Conservation (phyloP, 1,140 invertebrate genomes). For the Zaprionus ornatus region DNA sequence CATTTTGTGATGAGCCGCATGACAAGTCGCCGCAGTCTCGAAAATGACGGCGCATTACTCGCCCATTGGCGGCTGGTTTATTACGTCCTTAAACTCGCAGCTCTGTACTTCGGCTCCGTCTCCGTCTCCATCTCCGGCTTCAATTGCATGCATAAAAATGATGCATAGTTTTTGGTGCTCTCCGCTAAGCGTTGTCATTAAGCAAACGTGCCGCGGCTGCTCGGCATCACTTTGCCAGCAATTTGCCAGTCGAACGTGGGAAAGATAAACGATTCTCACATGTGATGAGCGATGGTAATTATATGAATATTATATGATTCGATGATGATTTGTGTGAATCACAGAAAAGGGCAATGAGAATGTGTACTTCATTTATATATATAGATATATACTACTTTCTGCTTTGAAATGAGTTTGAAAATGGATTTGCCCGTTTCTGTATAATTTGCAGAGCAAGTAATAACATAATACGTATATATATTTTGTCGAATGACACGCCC, state of each 20-base stretch:
- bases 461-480: constrained; percentile 24
- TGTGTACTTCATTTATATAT: too few relatives aligned
- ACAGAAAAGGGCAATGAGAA: too few relatives aligned
- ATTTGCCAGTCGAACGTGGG: constrained; percentile 13
- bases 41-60: constrained; percentile 65
- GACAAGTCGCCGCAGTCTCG: constrained; percentile 59
- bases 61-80: constrained; percentile 74
- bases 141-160: constrained; percentile 56
- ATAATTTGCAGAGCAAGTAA: constrained; percentile 41
- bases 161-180: constrained; percentile 67
- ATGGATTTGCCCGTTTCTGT: too few relatives aligned
- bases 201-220: constrained; percentile 33
- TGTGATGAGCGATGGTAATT: neutral
- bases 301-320: neutral
- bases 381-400: too few relatives aligned
- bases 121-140: neutral
- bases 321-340: neutral
- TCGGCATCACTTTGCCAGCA: neutral
- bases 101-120: neutral
- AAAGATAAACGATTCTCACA: constrained; percentile 2
- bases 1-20: constrained; percentile 75
- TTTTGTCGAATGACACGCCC: constrained; percentile 27
- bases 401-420: too few relatives aligned
- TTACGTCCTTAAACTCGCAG: constrained; percentile 61
- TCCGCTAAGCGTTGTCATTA: constrained; percentile 70